phyloP scores from a whole-genome alignment of 1,140 invertebrate species.

The Asobara japonica region DNA sequence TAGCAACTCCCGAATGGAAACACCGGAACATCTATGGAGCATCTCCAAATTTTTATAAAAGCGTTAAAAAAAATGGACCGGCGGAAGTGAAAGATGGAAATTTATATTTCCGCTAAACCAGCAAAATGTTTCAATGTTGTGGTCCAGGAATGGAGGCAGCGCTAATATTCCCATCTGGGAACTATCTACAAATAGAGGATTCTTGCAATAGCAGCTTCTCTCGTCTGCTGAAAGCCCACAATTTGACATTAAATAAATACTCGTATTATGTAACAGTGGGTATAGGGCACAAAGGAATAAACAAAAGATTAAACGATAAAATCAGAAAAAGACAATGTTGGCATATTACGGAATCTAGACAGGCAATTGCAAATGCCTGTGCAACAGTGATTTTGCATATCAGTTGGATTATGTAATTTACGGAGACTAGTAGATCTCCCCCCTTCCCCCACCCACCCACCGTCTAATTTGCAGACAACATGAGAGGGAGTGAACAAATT shows the following conservation, averaged over 20 bases:
- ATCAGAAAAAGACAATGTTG: conserved; percentile 25
- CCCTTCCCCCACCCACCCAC: no score
- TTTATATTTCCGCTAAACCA: no score
- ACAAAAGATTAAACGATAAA: conserved; percentile 22
- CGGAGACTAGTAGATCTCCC: not conserved
- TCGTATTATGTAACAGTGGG: not conserved
- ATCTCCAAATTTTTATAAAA: no score
- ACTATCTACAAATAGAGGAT: no score
- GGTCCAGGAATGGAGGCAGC: no score
- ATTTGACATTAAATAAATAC: not conserved
- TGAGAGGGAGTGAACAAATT: not conserved
- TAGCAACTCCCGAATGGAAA: no score
- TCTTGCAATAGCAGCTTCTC: no score
- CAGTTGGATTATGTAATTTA: conserved; percentile 27
- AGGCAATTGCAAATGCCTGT: conserved; percentile 17
- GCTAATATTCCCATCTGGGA: no score
- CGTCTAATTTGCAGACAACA: not conserved
- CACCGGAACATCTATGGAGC: no score
- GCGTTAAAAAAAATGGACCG: no score
- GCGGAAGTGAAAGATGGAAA: no score
- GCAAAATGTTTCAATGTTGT: no score
- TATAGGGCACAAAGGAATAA: not conserved
- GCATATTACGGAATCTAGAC: conserved; percentile 29
- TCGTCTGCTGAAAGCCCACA: not conserved
- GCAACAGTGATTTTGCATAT: conserved; percentile 23